Conservation (phyloP, 2,113 vertebrate species). For the Psilopsiagon aurifrons region DNA sequence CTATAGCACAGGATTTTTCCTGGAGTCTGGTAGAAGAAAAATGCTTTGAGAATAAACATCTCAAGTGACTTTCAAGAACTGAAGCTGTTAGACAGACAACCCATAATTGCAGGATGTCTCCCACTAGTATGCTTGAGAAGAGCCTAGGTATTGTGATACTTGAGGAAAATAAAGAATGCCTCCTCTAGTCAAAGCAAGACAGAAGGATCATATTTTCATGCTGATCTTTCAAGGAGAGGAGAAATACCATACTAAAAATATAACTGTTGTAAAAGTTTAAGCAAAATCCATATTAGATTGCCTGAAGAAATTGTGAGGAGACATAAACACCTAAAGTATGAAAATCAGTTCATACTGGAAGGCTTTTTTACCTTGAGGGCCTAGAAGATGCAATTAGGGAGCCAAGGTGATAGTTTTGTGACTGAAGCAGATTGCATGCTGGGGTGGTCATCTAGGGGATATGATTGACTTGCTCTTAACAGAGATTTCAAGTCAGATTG, state of each 20-base stretch:
- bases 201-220: not conserved
- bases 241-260: not conserved
- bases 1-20: not conserved
- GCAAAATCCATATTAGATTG: accelerated
- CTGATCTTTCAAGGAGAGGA: not conserved
- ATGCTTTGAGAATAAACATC: not conserved
- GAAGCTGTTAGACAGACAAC: not conserved
- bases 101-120: not conserved
- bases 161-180: not conserved
- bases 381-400: not conserved
- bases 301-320: not conserved
- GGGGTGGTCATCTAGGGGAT: not conserved
- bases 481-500: not conserved
- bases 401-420: not conserved
- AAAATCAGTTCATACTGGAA: not conserved
- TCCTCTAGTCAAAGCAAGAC: not conserved
- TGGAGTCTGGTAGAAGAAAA: not conserved
- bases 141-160: not conserved
- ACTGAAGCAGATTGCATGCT: not conserved
- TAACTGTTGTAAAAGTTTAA: not conserved
- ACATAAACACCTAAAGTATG: not conserved
- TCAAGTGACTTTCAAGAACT: not conserved
- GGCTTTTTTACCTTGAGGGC: not conserved
- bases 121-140: not conserved
- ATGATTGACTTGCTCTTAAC: not conserved